Evolutionary conservation across 2,113 vertebrate genomes (phyloP).

Genomic region (Gallinago jamesoni): DNA sequence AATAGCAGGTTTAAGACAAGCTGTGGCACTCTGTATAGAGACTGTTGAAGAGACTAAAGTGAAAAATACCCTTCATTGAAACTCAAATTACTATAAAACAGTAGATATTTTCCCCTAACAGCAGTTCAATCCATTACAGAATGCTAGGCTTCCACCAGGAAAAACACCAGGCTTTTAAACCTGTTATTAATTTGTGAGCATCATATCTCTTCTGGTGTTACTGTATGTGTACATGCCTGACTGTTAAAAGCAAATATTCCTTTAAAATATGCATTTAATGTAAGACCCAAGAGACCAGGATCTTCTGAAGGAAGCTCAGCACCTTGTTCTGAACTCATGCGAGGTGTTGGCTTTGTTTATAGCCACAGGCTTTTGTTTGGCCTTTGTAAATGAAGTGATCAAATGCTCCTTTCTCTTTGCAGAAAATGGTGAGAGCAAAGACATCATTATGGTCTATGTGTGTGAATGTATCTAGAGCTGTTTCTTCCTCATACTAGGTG

Average conservation of each 20-base stretch:
- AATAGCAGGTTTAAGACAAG: conserved; percentile 37
- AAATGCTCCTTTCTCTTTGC: background rate
- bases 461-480: background rate
- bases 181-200: background rate
- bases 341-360: background rate
- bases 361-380: background rate
- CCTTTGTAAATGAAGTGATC: background rate
- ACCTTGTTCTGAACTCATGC: background rate
- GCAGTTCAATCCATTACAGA: background rate
- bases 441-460: background rate
- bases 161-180: background rate
- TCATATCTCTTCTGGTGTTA: background rate
- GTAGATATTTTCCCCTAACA: conserved; percentile 7
- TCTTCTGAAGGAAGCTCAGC: background rate
- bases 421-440: background rate
- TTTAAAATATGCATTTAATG: background rate
- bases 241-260: background rate
- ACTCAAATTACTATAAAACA: conserved; percentile 1
- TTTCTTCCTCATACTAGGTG: background rate
- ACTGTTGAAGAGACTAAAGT: background rate
- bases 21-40: background rate
- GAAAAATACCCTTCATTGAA: conserved; percentile 14
- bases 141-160: background rate
- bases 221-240: background rate
- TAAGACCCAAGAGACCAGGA: background rate